Percentiles rank a stretch among this genome's conserved stretches.
Evolutionary conservation across 2,797 vertebrate genomes (phyloP).

Genomic region (Rousettus madagascariensis): DNA sequence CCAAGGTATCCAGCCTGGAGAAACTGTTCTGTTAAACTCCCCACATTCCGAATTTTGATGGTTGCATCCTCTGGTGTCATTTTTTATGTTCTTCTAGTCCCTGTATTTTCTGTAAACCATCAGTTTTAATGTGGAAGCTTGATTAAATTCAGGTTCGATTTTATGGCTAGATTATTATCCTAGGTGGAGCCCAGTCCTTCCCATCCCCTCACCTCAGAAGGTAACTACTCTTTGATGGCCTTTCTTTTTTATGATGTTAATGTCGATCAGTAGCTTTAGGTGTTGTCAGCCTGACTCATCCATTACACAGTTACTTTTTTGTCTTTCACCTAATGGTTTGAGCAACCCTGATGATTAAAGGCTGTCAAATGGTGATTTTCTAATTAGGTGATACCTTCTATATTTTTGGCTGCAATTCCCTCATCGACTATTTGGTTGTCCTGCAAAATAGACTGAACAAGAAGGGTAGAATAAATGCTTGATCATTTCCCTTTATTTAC

Average conservation of each 20-base stretch:
- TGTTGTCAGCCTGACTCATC: neutral
- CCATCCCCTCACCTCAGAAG: neutral
- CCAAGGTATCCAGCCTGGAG: neutral
- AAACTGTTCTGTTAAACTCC: neutral
- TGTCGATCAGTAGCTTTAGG: neutral
- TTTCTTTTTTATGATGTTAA: neutral
- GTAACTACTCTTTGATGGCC: neutral
- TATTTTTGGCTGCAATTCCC: neutral
- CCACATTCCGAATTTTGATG: neutral
- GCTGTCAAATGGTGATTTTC: neutral
- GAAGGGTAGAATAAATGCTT: neutral
- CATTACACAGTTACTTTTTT: neutral
- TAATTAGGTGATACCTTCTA: neutral
- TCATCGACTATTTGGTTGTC: neutral
- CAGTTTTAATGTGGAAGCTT: neutral
- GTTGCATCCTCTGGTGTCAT: neutral
- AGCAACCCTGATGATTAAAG: neutral
- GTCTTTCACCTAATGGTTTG: neutral
- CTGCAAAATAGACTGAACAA: neutral
- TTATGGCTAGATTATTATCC: neutral
- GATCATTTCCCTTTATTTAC: neutral
- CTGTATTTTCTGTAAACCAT: neutral
- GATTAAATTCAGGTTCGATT: neutral
- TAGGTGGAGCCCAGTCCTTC: neutral
- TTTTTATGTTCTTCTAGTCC: neutral